Conservation (phyloP, 2,113 vertebrate genomes). For the Dicentrarchus labrax region DNA sequence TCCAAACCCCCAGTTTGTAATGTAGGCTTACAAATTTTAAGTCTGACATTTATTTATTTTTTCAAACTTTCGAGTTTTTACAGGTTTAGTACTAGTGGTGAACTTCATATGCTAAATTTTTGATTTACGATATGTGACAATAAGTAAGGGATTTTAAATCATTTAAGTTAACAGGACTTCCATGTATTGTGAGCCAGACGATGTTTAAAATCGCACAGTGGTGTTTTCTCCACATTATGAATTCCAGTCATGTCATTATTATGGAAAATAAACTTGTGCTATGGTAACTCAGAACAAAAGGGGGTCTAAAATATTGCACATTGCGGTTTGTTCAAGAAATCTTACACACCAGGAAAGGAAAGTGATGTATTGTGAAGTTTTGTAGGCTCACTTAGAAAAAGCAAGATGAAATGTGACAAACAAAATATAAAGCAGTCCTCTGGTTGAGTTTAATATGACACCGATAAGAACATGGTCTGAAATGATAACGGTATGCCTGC, state of each 20-base stretch:
- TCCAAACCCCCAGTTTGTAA: not conserved
- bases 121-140: not conserved
- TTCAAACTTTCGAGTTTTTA: not conserved
- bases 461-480: slow-evolving; percentile 73
- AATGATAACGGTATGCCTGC: slow-evolving; percentile 77
- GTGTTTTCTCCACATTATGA: not conserved
- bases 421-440: slow-evolving; percentile 7
- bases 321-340: not conserved
- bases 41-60: not conserved
- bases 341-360: not conserved
- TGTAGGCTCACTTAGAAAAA: not conserved
- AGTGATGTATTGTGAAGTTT: not conserved
- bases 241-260: not conserved
- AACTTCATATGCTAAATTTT: not conserved
- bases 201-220: too few species aligned
- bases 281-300: too few species aligned
- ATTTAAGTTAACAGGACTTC: too few species aligned
- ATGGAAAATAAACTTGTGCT: not conserved
- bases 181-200: too few species aligned
- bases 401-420: too few species aligned
- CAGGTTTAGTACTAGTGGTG: not conserved
- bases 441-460: slow-evolving; percentile 76
- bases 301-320: too few species aligned
- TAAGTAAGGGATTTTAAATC: too few species aligned
- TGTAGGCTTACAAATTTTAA: not conserved